Percentiles rank a stretch among this genome's conserved stretches.
Conservation (phyloP, 2,888 invertebrate species). For the Drosophila borealis region DNA sequence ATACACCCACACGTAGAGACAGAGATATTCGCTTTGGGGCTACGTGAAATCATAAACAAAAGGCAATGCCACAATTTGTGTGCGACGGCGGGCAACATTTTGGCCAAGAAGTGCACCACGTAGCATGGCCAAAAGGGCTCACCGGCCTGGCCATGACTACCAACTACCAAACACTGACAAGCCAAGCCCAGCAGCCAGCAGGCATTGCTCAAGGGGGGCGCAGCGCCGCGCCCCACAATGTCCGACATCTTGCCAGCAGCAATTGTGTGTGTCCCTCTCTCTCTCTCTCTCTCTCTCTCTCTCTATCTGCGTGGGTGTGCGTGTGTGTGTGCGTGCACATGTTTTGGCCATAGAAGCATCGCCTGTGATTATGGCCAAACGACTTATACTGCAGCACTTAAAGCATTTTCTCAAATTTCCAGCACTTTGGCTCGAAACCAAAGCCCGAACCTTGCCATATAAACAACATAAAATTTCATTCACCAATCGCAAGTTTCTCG, state of each 20-base stretch:
- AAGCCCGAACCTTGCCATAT: neutral
- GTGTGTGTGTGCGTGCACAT: slow-evolving; percentile 22
- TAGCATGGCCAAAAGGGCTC: slow-evolving; percentile 48
- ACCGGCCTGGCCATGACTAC: slow-evolving; percentile 38
- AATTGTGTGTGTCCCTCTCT: slow-evolving; percentile 13
- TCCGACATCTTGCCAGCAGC: slow-evolving; percentile 36
- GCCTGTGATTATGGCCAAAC: slow-evolving; percentile 47
- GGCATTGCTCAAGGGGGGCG: slow-evolving; percentile 10
- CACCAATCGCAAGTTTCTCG: neutral
- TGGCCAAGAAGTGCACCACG: slow-evolving; percentile 56
- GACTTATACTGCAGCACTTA: slow-evolving; percentile 32
- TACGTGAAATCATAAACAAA: slow-evolving; percentile 70
- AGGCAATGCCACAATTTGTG: slow-evolving; percentile 60
- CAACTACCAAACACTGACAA: slow-evolving; percentile 30
- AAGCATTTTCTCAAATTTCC: slow-evolving; percentile 31
- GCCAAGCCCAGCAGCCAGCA: neutral
- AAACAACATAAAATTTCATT: slow-evolving; percentile 10
- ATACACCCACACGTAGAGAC: neutral
- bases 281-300: too few species aligned
- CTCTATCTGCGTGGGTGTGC: neutral
- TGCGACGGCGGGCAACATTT: slow-evolving; percentile 15
- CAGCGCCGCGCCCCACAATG: neutral
- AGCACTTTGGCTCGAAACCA: slow-evolving; percentile 1
- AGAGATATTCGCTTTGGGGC: slow-evolving; percentile 32
- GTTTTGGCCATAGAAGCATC: slow-evolving; percentile 40